A percentile compares a stretch with the other conserved stretches of the same genome.
phyloP scores from a whole-genome alignment of 2,888 invertebrate species.

The Colletes collaris region DNA sequence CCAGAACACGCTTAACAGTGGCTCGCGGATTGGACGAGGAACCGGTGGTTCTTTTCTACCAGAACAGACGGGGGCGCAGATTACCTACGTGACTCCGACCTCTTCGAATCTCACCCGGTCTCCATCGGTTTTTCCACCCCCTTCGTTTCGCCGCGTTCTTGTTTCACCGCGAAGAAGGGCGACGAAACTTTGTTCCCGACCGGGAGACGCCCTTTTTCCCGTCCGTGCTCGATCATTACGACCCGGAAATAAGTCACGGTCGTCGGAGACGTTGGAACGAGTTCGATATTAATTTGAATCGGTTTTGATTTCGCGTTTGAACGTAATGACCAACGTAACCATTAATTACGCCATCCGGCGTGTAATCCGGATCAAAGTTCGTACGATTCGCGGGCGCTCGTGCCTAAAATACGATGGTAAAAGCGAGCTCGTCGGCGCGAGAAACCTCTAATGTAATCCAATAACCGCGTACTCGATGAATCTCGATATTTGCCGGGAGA shows the following conservation, averaged over 20 bases:
- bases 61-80: slow-evolving; percentile 5
- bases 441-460: too few relatives aligned
- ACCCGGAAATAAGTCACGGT: too few relatives aligned
- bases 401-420: too few relatives aligned
- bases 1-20: background rate
- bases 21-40: slow-evolving; percentile 6
- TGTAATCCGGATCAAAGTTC: too few relatives aligned
- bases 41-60: background rate
- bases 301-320: too few relatives aligned
- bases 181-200: slow-evolving; percentile 6
- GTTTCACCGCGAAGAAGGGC: background rate
- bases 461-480: background rate
- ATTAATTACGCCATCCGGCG: too few relatives aligned
- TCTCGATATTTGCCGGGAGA: background rate
- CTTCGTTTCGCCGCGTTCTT: background rate
- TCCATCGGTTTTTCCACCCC: background rate
- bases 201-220: background rate
- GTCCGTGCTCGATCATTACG: slow-evolving; percentile 1
- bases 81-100: slow-evolving; percentile 29
- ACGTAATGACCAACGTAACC: too few relatives aligned
- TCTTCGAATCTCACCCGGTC: background rate
- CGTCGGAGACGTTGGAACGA: too few relatives aligned
- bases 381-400: too few relatives aligned
- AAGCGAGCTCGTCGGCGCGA: too few relatives aligned
- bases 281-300: too few relatives aligned